phyloP scores from a whole-genome alignment of 1,140 invertebrate species.

The Platorchestia sp. region DNA sequence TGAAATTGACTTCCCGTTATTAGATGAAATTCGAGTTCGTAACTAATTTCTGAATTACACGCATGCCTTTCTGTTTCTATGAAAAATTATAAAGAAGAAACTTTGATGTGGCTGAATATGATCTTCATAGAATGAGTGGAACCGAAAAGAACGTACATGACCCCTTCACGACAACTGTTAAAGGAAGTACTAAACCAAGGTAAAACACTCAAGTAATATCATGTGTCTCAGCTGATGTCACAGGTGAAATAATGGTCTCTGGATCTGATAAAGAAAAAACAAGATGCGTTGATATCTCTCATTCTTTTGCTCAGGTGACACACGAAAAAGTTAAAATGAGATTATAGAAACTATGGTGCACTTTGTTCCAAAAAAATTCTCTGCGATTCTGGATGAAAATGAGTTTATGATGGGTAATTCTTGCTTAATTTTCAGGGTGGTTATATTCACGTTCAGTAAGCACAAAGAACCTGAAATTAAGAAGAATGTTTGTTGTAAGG shows the following conservation, averaged over 20 bases:
- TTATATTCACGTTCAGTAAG: not conserved
- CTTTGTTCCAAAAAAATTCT: not conserved
- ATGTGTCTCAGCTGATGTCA: not conserved
- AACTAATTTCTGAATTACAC: no score
- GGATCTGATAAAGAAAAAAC: not conserved
- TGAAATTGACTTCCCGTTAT: no score
- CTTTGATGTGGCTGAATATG: no score
- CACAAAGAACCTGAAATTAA: not conserved
- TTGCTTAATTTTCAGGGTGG: not conserved
- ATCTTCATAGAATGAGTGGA: no score
- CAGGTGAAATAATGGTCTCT: not conserved
- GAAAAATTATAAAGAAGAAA: no score
- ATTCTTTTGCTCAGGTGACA: constrained; percentile 34
- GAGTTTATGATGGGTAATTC: not conserved
- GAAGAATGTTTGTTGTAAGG: not conserved
- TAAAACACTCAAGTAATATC: no score
- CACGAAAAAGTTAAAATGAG: not conserved
- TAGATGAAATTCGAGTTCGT: no score
- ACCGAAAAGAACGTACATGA: no score
- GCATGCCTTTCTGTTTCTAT: no score
- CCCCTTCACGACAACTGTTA: no score
- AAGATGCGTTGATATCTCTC: constrained; percentile 38
- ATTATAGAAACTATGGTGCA: not conserved
- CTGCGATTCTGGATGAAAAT: not conserved
- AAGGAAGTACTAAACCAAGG: no score